These are phyloP conservation scores for Berghia stephanieae DNA, from an alignment of 1,140 invertebrate genomes.

Conservation along the genomic window DNA sequence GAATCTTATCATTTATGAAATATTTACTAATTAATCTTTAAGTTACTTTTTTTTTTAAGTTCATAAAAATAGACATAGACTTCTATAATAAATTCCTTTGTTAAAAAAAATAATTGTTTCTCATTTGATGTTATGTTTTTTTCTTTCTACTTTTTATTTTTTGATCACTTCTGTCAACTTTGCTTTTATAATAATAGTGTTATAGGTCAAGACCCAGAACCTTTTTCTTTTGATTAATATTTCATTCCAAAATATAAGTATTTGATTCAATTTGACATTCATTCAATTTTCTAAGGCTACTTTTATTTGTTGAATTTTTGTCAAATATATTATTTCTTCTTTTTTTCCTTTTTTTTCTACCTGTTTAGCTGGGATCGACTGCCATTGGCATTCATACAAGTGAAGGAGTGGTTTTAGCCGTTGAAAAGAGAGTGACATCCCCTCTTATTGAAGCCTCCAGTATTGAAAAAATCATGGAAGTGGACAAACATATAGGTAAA, in stretches of 20 bases:
- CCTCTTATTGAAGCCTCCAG: slow-evolving; percentile 94
- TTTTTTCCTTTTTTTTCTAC: slow-evolving; percentile 26
- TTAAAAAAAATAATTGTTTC: too few relatives aligned
- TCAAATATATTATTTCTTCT: not conserved
- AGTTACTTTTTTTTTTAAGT: too few relatives aligned
- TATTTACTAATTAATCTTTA: too few relatives aligned
- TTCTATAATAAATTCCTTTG: too few relatives aligned
- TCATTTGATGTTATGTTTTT: too few relatives aligned
- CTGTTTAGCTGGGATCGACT: slow-evolving; percentile 86
- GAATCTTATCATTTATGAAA: too few relatives aligned
- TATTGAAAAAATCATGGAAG: slow-evolving; percentile 94
- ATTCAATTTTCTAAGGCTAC: too few relatives aligned
- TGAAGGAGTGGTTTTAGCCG: slow-evolving; percentile 94
- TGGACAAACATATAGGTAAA: slow-evolving; percentile 93
- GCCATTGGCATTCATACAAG: slow-evolving; percentile 96
- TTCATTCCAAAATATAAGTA: too few relatives aligned
- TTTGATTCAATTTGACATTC: too few relatives aligned
- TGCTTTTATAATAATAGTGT: not conserved
- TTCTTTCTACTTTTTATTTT: not conserved
- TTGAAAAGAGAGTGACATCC: slow-evolving; percentile 97
- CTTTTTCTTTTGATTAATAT: too few relatives aligned
- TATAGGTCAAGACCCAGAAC: too few relatives aligned
- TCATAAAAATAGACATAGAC: too few relatives aligned
- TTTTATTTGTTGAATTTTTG: not conserved
- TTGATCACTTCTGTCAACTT: not conserved